A percentile compares a stretch with the other conserved stretches of the same genome.
Evolutionary conservation across 2,888 invertebrate species (phyloP).

Genomic region (Polietes domitor): DNA sequence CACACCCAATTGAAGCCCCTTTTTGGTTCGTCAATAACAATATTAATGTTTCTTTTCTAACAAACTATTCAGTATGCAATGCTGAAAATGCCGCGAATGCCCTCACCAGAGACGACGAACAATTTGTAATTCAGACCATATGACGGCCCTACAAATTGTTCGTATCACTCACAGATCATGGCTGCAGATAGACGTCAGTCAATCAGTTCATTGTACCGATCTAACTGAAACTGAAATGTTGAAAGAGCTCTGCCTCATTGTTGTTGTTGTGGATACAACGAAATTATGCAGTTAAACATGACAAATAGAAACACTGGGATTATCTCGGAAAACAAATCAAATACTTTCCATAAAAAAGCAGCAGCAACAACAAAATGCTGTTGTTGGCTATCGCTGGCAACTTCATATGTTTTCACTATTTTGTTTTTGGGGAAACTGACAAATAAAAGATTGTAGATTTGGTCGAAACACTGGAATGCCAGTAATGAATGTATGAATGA

Average conservation of each 20-base stretch:
- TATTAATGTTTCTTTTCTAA: slow-evolving; percentile 8
- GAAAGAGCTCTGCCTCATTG: neutral
- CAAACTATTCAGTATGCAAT: neutral
- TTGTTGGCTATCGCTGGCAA: neutral
- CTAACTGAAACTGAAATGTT: neutral
- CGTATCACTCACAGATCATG: slow-evolving; percentile 7
- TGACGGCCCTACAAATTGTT: neutral
- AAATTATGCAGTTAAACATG: slow-evolving; percentile 5
- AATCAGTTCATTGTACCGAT: slow-evolving; percentile 27
- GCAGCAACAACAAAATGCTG: neutral
- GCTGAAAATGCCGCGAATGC: neutral
- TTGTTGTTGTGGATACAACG: neutral
- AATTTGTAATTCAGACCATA: slow-evolving; percentile 5
- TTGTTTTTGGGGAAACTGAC: neutral
- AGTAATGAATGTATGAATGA: neutral
- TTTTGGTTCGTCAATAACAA: neutral
- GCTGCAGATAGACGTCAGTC: slow-evolving; percentile 9
- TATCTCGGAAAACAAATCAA: neutral
- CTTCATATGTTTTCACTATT: neutral
- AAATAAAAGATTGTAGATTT: neutral
- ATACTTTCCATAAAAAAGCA: neutral
- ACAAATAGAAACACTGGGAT: neutral
- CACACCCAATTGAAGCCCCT: neutral
- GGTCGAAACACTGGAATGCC: neutral
- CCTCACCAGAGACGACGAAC: neutral